Evolutionary conservation across 2,113 vertebrate genomes (phyloP), one percentile per base, ranked within the genome.

Genomic region (Trematocara unimaculatum): DNA sequence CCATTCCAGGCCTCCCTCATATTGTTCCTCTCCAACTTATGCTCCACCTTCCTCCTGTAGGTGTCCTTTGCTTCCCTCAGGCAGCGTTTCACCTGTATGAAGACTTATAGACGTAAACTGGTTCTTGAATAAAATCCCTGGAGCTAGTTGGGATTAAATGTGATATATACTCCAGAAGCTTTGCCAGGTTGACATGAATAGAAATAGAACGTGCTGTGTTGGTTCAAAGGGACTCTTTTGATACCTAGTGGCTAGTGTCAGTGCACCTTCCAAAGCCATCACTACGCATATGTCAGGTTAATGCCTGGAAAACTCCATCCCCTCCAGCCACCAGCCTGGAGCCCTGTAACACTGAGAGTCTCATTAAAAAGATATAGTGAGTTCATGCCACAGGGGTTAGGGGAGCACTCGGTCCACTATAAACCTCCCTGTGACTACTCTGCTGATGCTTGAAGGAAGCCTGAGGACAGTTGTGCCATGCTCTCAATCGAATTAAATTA

Each of bases 321-420:
- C 94, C 91, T 89, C 8, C 67, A 85, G 90, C 87, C 78, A 62
- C 53, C 40, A 82, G 88, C 92, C 92, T 83, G 70, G 78, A 90
- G 89, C 84, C 74, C 84, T 56, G 80, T 58, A 84, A 81, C 87
- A 56, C 82, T 87, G 77, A 93, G 88, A 91, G 83, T 81, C 81
- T 89, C 86, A 92, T 95, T 89, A 94, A 92, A 94, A 92, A 94
- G 84, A 94, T 62, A 92, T 87, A 91, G 84, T 84, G 80, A 84
- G 90, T 90, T 90, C 49, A 84, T 84, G 89, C 78, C 70, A 88
- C 79, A 42, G 83, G 91, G 88, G 87, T 86, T 84, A 88, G 58
- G 88, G 83, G 87, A 92, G 87, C 90, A 51, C 74, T 82, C 72
- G 20, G 60, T 85, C 83, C 88, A 91, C 83, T 88, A 82, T 90